Conservation (phyloP, 2,113 vertebrate genomes). For the Larimichthys polyactis region DNA sequence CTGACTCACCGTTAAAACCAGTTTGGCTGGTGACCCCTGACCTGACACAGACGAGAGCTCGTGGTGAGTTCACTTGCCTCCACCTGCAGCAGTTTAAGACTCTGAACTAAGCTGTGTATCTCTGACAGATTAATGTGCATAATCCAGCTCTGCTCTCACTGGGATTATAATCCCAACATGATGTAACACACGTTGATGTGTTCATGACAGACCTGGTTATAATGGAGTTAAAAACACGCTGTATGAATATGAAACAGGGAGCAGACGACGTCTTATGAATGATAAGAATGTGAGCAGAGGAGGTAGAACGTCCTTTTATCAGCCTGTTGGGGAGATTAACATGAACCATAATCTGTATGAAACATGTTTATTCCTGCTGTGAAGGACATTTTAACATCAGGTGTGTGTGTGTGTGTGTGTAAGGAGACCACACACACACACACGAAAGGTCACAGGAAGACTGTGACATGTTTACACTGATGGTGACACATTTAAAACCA, state of each 20-base stretch:
- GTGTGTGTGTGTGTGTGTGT: too few species aligned
- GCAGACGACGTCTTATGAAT: not conserved
- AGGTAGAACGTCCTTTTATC: not conserved
- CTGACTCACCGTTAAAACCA: too few species aligned
- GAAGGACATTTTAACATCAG: too few species aligned
- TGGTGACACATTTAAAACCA: not conserved
- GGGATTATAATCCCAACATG: conserved; percentile 6
- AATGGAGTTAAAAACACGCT: not conserved
- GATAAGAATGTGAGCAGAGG: not conserved
- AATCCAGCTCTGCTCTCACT: conserved; percentile 20
- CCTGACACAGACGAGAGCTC: too few species aligned
- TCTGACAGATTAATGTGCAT: not conserved
- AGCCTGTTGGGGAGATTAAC: not conserved
- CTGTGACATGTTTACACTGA: not conserved
- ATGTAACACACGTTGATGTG: not conserved
- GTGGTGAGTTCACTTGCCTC: not conserved
- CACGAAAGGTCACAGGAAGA: not conserved
- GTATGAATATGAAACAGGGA: not conserved
- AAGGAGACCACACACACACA: not conserved
- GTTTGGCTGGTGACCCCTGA: too few species aligned
- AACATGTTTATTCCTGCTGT: too few species aligned
- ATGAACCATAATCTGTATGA: not conserved
- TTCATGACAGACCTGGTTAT: not conserved
- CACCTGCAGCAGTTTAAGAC: not conserved
- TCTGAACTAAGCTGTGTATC: not conserved